phyloP scores from a whole-genome alignment of 2,888 invertebrate genomes.

The Megamerina dolium region DNA sequence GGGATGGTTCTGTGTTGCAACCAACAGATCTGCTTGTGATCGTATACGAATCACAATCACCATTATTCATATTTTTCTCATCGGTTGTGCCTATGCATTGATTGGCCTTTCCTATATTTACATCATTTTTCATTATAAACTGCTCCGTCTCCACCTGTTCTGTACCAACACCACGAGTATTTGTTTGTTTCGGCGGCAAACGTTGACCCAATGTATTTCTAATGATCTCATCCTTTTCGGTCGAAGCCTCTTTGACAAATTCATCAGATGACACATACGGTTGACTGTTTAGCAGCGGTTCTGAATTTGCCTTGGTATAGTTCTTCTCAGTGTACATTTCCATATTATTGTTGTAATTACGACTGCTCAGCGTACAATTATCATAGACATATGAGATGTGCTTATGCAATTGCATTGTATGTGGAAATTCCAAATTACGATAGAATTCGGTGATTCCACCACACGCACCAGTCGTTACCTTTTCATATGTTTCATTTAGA shows the following conservation, averaged over 20 bases:
- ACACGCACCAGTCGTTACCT: too few species aligned
- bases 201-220: not conserved
- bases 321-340: conserved; percentile 8
- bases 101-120: not conserved
- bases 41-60: too few species aligned
- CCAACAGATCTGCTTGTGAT: too few species aligned
- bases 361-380: conserved; percentile 4
- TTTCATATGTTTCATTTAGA: conserved; percentile 10
- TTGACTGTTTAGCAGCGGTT: conserved; percentile 2
- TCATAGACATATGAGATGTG: conserved; percentile 2
- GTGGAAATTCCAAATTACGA: conserved; percentile 11
- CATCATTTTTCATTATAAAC: not conserved
- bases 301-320: conserved; percentile 8
- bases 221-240: not conserved
- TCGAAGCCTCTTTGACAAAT: conserved; percentile 2
- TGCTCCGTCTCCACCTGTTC: too few species aligned
- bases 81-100: not conserved
- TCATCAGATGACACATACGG: conserved; percentile 4
- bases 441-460: conserved; percentile 13
- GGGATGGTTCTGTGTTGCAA: conserved; percentile 5
- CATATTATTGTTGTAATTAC: conserved; percentile 7
- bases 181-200: not conserved
- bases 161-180: not conserved
- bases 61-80: not conserved
- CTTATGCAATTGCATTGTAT: conserved; percentile 3